A percentile compares a stretch with the other conserved stretches of the same genome.
Evolutionary conservation across 2,113 vertebrate species (phyloP).

Genomic region (Brienomyrus brachyistius): DNA sequence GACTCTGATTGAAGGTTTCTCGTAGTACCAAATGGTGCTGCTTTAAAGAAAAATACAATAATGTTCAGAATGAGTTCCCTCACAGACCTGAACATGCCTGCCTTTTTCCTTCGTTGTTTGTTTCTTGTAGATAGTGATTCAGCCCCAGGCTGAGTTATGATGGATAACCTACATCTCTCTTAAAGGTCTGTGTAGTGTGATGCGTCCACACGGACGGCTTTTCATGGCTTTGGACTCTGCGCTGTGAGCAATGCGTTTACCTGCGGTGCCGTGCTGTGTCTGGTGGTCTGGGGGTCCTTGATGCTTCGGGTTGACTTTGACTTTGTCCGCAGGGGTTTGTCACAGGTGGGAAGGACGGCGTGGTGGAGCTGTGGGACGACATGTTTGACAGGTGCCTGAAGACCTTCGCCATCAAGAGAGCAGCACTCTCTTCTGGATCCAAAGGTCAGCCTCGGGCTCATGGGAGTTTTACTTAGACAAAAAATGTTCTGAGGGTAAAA

Average conservation of each 20-base stretch:
- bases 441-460: constrained; percentile 67
- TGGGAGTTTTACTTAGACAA: too few species aligned
- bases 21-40: background rate
- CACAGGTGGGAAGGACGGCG: constrained; percentile 91
- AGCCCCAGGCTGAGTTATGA: background rate
- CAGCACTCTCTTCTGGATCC: constrained; percentile 79
- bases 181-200: background rate
- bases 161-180: background rate
- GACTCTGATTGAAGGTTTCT: background rate
- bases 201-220: too few species aligned
- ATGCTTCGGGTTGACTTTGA: background rate
- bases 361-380: constrained; percentile 97
- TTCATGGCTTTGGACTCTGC: background rate
- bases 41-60: background rate
- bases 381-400: constrained; percentile 96
- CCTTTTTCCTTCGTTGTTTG: background rate
- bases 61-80: background rate
- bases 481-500: too few species aligned
- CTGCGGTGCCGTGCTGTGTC: background rate
- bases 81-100: background rate
- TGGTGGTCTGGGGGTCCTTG: background rate
- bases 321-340: constrained; percentile 77
- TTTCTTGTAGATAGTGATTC: background rate
- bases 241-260: background rate
- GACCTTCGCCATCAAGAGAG: constrained; percentile 92